A percentile compares a stretch with the other conserved stretches of the same genome.
Conservation (phyloP, 2,113 vertebrate species). For the Cephalopholis sonnerati region DNA sequence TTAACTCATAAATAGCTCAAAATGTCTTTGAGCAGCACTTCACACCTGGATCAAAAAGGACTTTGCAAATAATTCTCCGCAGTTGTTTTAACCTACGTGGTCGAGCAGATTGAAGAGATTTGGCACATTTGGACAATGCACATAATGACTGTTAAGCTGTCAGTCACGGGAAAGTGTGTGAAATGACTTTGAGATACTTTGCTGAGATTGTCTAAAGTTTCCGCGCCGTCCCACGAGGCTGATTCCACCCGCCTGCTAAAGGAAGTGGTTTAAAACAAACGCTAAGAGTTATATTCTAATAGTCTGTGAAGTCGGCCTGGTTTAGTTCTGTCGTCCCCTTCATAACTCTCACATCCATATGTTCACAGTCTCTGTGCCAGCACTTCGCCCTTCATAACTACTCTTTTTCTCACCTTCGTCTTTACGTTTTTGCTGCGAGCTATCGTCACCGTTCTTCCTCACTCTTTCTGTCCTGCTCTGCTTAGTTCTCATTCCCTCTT, state of each 20-base stretch:
- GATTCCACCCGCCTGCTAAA: conserved; percentile 23
- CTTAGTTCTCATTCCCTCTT: conserved; percentile 14
- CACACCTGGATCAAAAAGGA: conserved; percentile 45
- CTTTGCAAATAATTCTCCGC: conserved; percentile 12
- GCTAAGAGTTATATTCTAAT: conserved; percentile 20
- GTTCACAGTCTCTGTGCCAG: conserved; percentile 14
- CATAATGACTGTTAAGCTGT: background rate
- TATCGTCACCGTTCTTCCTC: background rate
- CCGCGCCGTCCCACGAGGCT: conserved; percentile 26
- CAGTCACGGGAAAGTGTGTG: conserved; percentile 11
- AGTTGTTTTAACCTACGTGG: conserved; percentile 38
- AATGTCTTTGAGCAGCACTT: conserved; percentile 14
- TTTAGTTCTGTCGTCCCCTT: conserved; percentile 32
- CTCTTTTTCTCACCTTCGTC: conserved; percentile 30
- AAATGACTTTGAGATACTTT: conserved; percentile 43
- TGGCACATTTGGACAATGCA: conserved; percentile 16
- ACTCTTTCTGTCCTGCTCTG: conserved; percentile 32
- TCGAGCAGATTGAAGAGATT: background rate
- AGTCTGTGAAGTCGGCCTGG: conserved; percentile 22
- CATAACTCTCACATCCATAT: conserved; percentile 31
- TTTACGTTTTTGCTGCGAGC: conserved; percentile 37
- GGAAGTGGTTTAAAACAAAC: conserved; percentile 45
- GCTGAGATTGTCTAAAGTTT: conserved; percentile 33
- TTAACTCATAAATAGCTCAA: conserved; percentile 46
- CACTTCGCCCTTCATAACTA: conserved; percentile 25